A percentile compares a stretch with the other conserved stretches of the same genome.
phyloP scores from a whole-genome alignment of 2,888 invertebrate species.

The Archips xylosteana region DNA sequence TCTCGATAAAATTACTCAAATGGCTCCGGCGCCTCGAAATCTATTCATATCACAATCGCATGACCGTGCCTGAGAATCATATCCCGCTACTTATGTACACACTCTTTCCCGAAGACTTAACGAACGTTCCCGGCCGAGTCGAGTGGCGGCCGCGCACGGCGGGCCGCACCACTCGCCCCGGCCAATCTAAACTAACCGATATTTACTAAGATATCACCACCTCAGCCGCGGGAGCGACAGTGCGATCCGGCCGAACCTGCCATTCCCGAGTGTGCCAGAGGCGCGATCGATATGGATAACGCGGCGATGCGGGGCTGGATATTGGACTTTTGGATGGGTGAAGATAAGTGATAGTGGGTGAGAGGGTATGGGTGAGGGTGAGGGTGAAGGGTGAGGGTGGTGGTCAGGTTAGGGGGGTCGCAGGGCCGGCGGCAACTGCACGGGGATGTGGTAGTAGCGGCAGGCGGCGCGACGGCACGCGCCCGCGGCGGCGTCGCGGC shows the following conservation, averaged over 20 bases:
- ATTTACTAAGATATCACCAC: slow-evolving; percentile 71
- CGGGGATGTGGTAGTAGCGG: slow-evolving; percentile 99
- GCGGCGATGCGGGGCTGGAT: slow-evolving; percentile 56
- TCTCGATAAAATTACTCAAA: slow-evolving; percentile 81
- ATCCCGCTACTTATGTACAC: slow-evolving; percentile 85
- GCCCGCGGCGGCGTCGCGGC: slow-evolving; percentile 97
- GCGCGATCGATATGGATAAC: slow-evolving; percentile 73
- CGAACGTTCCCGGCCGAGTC: slow-evolving; percentile 56
- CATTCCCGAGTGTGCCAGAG: slow-evolving; percentile 73
- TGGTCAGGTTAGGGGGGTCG: slow-evolving; percentile 77
- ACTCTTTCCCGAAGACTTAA: slow-evolving; percentile 74
- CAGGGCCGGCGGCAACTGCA: slow-evolving; percentile 93
- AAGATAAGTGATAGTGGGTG: slow-evolving; percentile 32
- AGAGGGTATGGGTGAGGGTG: slow-evolving; percentile 41
- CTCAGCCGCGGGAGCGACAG: slow-evolving; percentile 66
- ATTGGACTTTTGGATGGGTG: slow-evolving; percentile 49
- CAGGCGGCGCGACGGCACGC: slow-evolving; percentile 96
- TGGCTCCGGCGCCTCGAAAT: slow-evolving; percentile 83
- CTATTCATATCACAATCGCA: slow-evolving; percentile 85
- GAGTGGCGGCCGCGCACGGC: slow-evolving; percentile 51
- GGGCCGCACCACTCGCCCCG: slow-evolving; percentile 50
- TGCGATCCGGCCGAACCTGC: slow-evolving; percentile 66
- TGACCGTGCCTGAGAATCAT: slow-evolving; percentile 84
- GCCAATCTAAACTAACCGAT: slow-evolving; percentile 69
- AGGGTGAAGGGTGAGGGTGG: slow-evolving; percentile 46